These are phyloP conservation scores for Microcebus lehilahytsara DNA, from an alignment of 2,113 vertebrate species.

Conservation along the genomic window DNA sequence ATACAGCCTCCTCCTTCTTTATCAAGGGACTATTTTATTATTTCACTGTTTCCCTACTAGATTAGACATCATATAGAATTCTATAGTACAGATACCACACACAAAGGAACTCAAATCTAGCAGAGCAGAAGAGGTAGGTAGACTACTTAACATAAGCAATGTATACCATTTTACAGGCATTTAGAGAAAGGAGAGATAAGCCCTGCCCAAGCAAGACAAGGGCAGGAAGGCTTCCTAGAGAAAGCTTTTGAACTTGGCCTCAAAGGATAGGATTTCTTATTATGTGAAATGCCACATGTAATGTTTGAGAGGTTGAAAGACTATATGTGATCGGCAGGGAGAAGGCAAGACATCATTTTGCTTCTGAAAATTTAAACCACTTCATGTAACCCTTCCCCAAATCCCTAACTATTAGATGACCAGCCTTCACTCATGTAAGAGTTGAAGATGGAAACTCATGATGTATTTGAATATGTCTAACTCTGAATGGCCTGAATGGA, in stretches of 20 bases:
- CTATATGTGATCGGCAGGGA: neutral
- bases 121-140: neutral
- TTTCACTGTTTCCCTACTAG: neutral
- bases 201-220: neutral
- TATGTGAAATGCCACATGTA: neutral
- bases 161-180: neutral
- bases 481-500: neutral
- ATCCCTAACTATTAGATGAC: neutral
- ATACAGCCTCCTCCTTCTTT: neutral
- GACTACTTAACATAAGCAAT: neutral
- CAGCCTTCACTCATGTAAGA: neutral
- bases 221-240: neutral
- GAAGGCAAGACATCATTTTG: neutral
- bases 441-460: neutral
- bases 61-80: neutral
- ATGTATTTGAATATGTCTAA: neutral
- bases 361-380: neutral
- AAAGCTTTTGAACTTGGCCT: neutral
- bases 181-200: neutral
- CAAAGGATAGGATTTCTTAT: neutral
- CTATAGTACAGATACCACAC: neutral
- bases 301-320: neutral
- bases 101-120: neutral
- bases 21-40: neutral
- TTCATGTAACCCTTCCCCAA: neutral